Evolutionary conservation across 1,140 invertebrate species (phyloP).

Genomic region (Drosophila insularis): DNA sequence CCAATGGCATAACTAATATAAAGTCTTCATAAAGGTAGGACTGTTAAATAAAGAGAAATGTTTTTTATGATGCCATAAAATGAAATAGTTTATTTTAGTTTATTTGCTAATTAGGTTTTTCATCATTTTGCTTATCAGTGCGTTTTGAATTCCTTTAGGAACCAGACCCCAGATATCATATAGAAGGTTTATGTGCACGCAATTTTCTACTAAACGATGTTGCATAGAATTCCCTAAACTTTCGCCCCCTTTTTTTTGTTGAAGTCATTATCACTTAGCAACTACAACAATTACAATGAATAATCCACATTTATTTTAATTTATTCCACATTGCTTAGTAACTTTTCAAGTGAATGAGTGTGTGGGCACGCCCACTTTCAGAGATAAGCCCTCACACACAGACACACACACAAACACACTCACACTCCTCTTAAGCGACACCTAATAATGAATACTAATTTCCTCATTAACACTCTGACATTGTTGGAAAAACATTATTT

Average conservation of each 20-base stretch:
- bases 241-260: conserved; percentile 14
- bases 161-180: conserved; percentile 1
- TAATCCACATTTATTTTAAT: conserved; percentile 72
- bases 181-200: background rate
- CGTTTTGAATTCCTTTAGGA: conserved; percentile 1
- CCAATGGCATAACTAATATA: too few relatives aligned
- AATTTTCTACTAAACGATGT: conserved; percentile 7
- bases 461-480: conserved; percentile 69
- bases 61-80: background rate
- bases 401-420: conserved; percentile 19
- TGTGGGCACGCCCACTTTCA: conserved; percentile 41
- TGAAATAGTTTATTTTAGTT: conserved; percentile 6
- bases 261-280: conserved; percentile 64
- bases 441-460: conserved; percentile 80
- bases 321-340: conserved; percentile 60
- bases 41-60: background rate
- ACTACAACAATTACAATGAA: conserved; percentile 54
- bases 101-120: conserved; percentile 30
- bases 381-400: conserved; percentile 24
- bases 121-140: conserved; percentile 44
- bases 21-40: background rate
- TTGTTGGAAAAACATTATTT: conserved; percentile 62
- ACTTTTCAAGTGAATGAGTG: conserved; percentile 24
- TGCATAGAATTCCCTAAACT: conserved; percentile 14
- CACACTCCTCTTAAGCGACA: conserved; percentile 38